phyloP scores from a whole-genome alignment of 2,797 vertebrate genomes.

The Sardinella longiceps region DNA sequence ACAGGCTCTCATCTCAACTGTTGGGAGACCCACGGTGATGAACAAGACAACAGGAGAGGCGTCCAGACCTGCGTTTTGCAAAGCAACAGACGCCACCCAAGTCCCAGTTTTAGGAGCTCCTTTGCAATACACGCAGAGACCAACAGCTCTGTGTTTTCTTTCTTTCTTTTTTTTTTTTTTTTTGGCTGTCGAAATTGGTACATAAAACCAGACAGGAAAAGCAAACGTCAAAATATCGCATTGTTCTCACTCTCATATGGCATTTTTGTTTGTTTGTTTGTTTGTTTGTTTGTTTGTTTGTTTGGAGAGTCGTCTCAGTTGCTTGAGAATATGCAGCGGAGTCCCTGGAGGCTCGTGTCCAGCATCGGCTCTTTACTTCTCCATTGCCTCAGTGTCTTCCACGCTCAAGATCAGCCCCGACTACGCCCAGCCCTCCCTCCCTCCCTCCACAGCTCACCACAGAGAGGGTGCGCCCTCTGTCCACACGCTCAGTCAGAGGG shows the following conservation, averaged over 20 bases:
- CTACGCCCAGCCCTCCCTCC: background rate
- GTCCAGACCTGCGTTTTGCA: background rate
- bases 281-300: background rate
- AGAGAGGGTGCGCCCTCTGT: background rate
- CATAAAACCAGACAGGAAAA: background rate
- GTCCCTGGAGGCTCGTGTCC: background rate
- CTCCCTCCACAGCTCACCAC: background rate
- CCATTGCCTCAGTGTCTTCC: slow-evolving; percentile 3
- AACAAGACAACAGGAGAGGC: background rate
- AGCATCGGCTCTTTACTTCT: background rate
- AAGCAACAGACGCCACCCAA: background rate
- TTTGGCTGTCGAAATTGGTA: background rate
- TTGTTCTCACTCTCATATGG: background rate
- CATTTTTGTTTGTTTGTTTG: background rate
- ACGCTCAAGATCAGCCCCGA: background rate
- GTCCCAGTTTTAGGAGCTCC: background rate
- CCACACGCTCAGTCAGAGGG: background rate
- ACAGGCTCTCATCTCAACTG: background rate
- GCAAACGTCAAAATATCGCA: background rate
- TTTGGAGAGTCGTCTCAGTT: background rate
- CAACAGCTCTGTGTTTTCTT: background rate
- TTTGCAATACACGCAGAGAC: background rate
- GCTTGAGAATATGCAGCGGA: background rate
- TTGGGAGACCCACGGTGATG: background rate
- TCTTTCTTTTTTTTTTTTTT: too few species aligned